Conservation (phyloP, 1,140 invertebrate species). For the Ips typographus region DNA sequence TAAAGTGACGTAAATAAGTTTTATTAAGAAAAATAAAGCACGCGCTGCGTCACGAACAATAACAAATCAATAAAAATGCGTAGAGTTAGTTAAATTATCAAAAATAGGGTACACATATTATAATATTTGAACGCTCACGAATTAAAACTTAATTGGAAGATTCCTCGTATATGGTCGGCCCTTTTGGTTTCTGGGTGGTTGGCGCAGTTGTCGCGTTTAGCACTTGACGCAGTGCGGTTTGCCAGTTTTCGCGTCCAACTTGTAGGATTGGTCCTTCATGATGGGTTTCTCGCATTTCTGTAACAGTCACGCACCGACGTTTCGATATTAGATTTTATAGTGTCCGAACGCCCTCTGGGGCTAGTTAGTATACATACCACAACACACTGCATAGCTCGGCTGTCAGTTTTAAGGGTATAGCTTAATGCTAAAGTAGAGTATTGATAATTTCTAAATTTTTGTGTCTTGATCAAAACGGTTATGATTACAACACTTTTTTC, state of each 20-base stretch:
- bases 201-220: slow-evolving; percentile 6
- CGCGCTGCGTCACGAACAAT: not conserved
- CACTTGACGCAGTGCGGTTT: slow-evolving; percentile 60
- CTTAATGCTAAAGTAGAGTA: too few species aligned
- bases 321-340: too few species aligned
- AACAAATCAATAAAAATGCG: not conserved
- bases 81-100: not conserved
- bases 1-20: not conserved
- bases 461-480: too few species aligned
- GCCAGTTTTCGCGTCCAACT: slow-evolving; percentile 57
- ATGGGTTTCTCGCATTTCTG: slow-evolving; percentile 65
- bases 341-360: too few species aligned
- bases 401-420: too few species aligned
- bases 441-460: too few species aligned
- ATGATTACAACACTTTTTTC: too few species aligned
- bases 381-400: too few species aligned
- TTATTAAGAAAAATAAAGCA: too few species aligned
- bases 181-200: too few species aligned
- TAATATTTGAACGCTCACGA: not conserved
- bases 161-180: not conserved
- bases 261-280: slow-evolving; percentile 59
- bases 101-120: not conserved
- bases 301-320: slow-evolving; percentile 36
- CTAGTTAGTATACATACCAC: too few species aligned
- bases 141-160: not conserved